Base-by-base conservation (phyloP, 2,113 vertebrate species). In the Nettapus auritus region DNA sequence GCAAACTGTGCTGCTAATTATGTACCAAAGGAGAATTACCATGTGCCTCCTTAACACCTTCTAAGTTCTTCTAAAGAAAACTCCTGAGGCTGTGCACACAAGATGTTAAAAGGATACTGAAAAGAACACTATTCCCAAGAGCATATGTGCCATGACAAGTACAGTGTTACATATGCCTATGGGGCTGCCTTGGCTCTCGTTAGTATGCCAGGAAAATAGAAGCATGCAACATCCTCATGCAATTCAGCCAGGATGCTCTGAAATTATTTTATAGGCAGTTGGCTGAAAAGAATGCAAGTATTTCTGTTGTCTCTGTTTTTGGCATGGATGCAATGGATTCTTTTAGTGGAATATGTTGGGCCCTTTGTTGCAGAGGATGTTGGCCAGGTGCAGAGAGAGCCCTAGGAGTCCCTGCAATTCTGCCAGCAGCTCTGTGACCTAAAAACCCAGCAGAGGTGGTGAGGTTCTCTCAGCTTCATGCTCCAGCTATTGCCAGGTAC, bases 131-230 rank as follows among this genome's bases (percentile, higher is more conserved):
- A 4, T 44, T 86, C n/a, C 70, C 23, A 57, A 6, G 31, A 28
- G 31, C 5, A 13, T 10, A 50, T 0, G 0, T 57, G 6, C 31
- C 22, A 6, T 17, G 55, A 13, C 11, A 19, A 48, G 34, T 11
- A 28, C 17, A 18, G 17, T 4, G 6, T 48, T 22, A 23, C 33
- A 11, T 0, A 0, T 19, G 14, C 56, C 36, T 34, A 4, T 7
- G 9, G 19, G 21, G 29, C 29, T 48, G 70, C 34, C 18, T 91
- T 36, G 23, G 34, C 74, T 79, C 44, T n/a, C 26, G 15, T 52
- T 50, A 42, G 22, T 17, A 12, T 25, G 66, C 38, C 78, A 71
- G 66, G 26, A 84, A 34, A 77, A 48, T 29, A 21, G 63, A 22
- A 68, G 34, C 3, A 1, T 42, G 34, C 26, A 82, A 26, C 23